Conservation (phyloP, 2,113 vertebrate genomes). For the Geothlypis trichas region DNA sequence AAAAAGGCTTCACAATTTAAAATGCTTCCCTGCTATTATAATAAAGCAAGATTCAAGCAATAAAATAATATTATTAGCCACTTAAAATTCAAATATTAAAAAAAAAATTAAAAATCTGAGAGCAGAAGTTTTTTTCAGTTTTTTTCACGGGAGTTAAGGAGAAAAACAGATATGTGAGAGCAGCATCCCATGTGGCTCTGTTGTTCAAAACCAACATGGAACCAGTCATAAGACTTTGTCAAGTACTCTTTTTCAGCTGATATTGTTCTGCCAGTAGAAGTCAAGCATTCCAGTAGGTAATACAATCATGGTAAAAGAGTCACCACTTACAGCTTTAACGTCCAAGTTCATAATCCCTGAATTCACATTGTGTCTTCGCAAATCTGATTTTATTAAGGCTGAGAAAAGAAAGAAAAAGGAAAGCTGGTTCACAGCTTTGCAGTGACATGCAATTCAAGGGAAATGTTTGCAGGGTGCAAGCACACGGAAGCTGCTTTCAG, state of each 20-base stretch:
- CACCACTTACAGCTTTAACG: conserved; percentile 78
- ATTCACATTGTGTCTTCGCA: conserved; percentile 90
- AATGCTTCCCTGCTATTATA: not conserved
- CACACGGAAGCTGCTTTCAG: not conserved
- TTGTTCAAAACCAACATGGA: not conserved
- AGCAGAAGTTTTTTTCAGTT: not conserved
- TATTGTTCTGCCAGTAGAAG: not conserved
- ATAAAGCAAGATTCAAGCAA: not conserved
- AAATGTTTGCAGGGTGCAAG: not conserved
- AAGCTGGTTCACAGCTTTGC: not conserved
- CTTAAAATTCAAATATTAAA: not conserved
- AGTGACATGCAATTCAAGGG: not conserved
- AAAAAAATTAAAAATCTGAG: not conserved
- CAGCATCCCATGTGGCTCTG: not conserved
- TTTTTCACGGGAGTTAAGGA: not conserved
- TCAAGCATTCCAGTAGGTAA: not conserved
- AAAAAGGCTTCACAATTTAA: not conserved
- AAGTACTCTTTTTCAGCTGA: not conserved
- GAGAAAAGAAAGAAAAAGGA: not conserved
- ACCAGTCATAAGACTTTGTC: not conserved
- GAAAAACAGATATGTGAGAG: not conserved
- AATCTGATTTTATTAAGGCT: conserved; percentile 94
- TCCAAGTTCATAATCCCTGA: conserved; percentile 63
- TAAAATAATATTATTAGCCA: not conserved
- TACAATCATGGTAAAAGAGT: not conserved